A percentile compares a stretch with the other conserved stretches of the same genome.
Conservation (phyloP, 2,888 invertebrate species). For the Pteria penguin region DNA sequence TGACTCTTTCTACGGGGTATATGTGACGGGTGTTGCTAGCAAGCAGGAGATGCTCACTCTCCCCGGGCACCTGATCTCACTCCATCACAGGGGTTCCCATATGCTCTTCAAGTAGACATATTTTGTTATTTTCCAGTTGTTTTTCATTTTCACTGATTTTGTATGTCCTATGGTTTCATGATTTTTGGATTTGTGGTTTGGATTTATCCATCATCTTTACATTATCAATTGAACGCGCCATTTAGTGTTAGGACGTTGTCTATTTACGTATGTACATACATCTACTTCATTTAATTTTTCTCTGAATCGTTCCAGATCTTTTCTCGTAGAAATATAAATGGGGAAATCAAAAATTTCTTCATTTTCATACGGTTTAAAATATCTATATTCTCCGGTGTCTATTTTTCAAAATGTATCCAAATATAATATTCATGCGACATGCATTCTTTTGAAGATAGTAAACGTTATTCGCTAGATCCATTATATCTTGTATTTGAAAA, state of each 20-base stretch:
- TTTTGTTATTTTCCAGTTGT: too few species aligned
- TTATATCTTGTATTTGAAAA: not conserved
- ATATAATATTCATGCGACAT: not conserved
- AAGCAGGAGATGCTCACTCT: too few species aligned
- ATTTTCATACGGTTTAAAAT: slow-evolving; percentile 5
- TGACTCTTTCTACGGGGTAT: too few species aligned
- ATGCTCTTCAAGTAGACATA: too few species aligned
- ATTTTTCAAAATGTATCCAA: not conserved
- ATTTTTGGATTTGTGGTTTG: too few species aligned
- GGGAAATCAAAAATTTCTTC: slow-evolving; percentile 3
- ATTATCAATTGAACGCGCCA: not conserved
- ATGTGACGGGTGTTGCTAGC: too few species aligned
- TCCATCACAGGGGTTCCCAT: too few species aligned
- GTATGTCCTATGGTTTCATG: too few species aligned
- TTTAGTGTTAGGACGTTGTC: slow-evolving; percentile 3
- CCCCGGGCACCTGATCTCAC: too few species aligned
- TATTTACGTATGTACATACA: not conserved
- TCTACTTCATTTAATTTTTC: not conserved
- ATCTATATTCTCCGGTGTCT: slow-evolving; percentile 1
- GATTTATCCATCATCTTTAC: too few species aligned
- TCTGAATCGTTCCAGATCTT: not conserved
- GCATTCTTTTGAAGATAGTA: not conserved
- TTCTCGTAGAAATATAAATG: not conserved
- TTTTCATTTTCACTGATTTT: too few species aligned
- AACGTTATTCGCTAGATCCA: not conserved